These are phyloP conservation scores for Sitta carolinensis DNA, from an alignment of 2,797 vertebrate genomes.

Conservation along the genomic window DNA sequence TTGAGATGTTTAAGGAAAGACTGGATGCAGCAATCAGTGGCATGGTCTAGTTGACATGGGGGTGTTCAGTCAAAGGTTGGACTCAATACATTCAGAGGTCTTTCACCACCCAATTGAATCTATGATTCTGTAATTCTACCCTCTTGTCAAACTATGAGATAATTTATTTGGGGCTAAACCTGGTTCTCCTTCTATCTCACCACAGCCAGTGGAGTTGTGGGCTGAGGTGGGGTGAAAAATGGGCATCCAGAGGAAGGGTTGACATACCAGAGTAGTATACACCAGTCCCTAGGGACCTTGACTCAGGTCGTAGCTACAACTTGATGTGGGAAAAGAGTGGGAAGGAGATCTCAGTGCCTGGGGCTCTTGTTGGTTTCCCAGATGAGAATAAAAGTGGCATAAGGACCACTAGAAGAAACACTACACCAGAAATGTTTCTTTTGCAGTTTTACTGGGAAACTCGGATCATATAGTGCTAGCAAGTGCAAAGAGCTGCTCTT, in stretches of 20 bases:
- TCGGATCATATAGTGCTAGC: background rate
- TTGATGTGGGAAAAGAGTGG: background rate
- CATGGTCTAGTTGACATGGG: background rate
- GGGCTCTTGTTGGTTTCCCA: background rate
- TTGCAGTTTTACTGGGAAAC: background rate
- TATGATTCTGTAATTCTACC: background rate
- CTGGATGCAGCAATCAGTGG: background rate
- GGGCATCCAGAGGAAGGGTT: background rate
- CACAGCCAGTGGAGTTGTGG: background rate
- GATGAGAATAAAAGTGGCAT: background rate
- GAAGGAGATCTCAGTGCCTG: background rate
- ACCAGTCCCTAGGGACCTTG: background rate
- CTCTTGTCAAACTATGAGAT: slow-evolving; percentile 55
- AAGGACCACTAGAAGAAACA: background rate
- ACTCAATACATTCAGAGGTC: background rate
- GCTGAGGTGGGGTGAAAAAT: background rate
- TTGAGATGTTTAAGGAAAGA: background rate
- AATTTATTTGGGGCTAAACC: slow-evolving; percentile 38
- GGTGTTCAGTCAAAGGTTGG: background rate
- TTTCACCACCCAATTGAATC: background rate
- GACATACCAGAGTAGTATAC: too few species aligned
- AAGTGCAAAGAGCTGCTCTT: background rate
- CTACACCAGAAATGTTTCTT: background rate
- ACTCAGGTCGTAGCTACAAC: background rate
- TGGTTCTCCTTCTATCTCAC: background rate